These are phyloP conservation scores for Phoebastria nigripes DNA, from an alignment of 2,797 vertebrate genomes.

Conservation along the genomic window DNA sequence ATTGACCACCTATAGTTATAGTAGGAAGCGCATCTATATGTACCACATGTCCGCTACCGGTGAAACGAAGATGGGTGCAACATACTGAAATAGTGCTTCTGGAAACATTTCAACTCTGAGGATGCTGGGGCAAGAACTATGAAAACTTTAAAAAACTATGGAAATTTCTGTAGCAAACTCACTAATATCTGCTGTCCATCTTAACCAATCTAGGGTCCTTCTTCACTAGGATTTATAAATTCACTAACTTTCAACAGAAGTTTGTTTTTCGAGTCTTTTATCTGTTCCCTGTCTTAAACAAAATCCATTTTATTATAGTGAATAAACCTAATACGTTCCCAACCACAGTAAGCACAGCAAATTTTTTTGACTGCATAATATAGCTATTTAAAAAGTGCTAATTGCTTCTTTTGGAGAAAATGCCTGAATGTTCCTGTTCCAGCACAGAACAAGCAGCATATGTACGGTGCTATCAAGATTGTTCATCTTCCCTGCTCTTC, in stretches of 20 bases:
- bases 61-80: not conserved
- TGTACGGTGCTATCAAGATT: not conserved
- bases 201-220: not conserved
- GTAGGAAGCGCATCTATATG: accelerated
- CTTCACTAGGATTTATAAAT: accelerated
- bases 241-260: not conserved
- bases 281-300: not conserved
- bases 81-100: accelerated
- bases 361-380: not conserved
- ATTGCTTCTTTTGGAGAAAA: conserved; percentile 35
- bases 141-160: not conserved
- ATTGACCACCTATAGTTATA: accelerated
- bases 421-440: not conserved
- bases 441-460: not conserved
- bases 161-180: not conserved
- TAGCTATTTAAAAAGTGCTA: conserved; percentile 12
- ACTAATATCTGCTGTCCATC: not conserved
- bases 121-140: not conserved
- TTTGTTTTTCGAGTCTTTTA: not conserved
- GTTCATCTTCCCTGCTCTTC: conserved; percentile 20
- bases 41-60: not conserved
- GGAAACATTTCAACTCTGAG: not conserved
- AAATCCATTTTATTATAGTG: not conserved
- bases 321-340: not conserved
- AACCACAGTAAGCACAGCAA: not conserved